These are phyloP conservation scores for Alentia gelatinosa DNA, from an alignment of 2,888 invertebrate species.

Conservation along the genomic window DNA sequence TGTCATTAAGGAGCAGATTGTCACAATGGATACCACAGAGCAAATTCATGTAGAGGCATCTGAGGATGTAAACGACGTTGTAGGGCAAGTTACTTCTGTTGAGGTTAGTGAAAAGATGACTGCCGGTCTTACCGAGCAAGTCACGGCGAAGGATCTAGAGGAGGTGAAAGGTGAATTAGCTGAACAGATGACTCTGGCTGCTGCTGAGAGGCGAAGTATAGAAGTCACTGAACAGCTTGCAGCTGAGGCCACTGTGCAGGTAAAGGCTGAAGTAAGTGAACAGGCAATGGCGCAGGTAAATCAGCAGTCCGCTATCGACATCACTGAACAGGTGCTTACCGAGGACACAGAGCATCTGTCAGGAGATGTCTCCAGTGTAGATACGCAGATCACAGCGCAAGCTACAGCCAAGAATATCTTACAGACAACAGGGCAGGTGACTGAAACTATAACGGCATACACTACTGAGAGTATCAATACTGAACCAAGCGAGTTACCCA, in stretches of 20 bases:
- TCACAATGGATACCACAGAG: not conserved
- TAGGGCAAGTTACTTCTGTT: not conserved
- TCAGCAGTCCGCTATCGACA: not conserved
- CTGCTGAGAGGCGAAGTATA: not conserved
- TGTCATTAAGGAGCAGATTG: not conserved
- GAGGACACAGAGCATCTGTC: not conserved
- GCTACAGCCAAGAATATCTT: not conserved
- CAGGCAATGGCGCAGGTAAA: slow-evolving; percentile 48
- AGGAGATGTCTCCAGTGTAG: not conserved
- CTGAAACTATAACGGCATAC: not conserved
- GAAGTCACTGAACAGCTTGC: not conserved
- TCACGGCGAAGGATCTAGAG: not conserved
- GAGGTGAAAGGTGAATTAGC: not conserved
- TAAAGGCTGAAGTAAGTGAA: slow-evolving; percentile 20
- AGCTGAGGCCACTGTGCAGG: not conserved
- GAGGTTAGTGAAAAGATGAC: not conserved
- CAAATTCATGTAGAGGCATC: not conserved
- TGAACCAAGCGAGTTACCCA: not conserved
- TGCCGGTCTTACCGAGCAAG: not conserved
- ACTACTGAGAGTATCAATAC: not conserved
- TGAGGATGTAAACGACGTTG: not conserved
- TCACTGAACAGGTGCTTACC: not conserved
- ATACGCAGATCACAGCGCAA: not conserved
- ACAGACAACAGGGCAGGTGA: not conserved
- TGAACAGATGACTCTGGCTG: not conserved